Evolutionary conservation across 2,113 vertebrate species (phyloP).

Genomic region (Chaetura pelagica): DNA sequence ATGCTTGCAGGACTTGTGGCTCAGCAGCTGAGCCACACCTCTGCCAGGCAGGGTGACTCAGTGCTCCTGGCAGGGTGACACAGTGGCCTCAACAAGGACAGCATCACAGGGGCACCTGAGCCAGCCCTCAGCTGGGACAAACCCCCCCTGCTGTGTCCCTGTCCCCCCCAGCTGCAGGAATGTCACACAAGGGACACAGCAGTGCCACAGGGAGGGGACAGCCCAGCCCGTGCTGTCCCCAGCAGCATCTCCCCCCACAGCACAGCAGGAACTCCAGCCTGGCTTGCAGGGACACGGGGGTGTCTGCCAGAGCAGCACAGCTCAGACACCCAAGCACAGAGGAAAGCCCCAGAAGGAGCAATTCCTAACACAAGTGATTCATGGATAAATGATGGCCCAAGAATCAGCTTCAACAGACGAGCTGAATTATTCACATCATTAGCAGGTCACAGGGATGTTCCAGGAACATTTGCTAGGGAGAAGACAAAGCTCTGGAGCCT

Average conservation of each 20-base stretch:
- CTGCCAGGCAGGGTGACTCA: neutral
- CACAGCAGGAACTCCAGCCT: neutral
- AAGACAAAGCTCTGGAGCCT: rapidly evolving
- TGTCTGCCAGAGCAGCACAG: neutral
- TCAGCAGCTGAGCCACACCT: neutral
- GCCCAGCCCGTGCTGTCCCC: neutral
- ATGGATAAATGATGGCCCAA: rapidly evolving
- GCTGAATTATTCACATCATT: rapidly evolving
- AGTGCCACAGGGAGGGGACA: neutral
- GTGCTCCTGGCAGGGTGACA: neutral
- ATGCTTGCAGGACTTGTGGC: neutral
- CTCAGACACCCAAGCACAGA: neutral
- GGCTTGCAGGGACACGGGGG: neutral
- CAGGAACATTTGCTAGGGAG: neutral
- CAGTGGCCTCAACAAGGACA: rapidly evolving
- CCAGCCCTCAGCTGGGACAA: neutral
- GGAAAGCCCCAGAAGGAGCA: neutral
- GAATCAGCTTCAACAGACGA: rapidly evolving
- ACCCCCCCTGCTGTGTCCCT: too few species aligned
- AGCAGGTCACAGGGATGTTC: neutral
- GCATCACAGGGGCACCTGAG: rapidly evolving
- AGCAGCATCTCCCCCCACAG: neutral
- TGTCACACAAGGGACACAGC: neutral
- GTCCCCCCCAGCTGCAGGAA: too few species aligned
- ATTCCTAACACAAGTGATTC: neutral